Conservation (phyloP, 2,797 vertebrate genomes). For the Eulemur albifrons region DNA sequence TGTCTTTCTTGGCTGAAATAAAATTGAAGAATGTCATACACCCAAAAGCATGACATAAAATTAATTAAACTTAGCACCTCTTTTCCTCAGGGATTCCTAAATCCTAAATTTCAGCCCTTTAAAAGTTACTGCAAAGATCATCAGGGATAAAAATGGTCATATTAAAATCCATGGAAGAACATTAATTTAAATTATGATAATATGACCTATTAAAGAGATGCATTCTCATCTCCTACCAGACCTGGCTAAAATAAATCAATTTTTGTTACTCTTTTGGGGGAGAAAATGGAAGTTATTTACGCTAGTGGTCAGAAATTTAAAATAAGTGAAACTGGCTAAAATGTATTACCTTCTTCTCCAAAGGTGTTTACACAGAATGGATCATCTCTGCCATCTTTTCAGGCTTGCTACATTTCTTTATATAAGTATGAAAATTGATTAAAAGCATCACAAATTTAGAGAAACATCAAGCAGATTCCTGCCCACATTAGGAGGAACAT, state of each 20-base stretch:
- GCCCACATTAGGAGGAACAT: not conserved
- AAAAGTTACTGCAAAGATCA: conserved; percentile 80
- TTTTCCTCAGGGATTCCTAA: conserved; percentile 70
- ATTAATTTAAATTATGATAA: conserved; percentile 84
- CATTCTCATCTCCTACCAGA: conserved; percentile 71
- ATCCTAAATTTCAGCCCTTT: conserved; percentile 62
- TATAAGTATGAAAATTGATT: not conserved
- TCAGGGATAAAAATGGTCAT: conserved; percentile 74
- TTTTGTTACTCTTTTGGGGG: conserved; percentile 58
- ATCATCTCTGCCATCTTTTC: not conserved
- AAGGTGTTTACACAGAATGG: conserved; percentile 5
- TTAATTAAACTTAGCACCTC: conserved; percentile 70
- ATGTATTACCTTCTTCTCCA: conserved; percentile 39
- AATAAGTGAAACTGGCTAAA: conserved; percentile 15
- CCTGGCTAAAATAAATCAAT: conserved; percentile 69
- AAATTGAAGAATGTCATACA: conserved; percentile 71
- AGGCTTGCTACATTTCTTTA: not conserved
- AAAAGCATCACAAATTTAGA: not conserved
- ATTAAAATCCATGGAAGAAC: conserved; percentile 75
- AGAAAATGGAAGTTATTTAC: conserved; percentile 55
- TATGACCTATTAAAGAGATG: conserved; percentile 83
- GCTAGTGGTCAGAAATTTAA: conserved; percentile 51
- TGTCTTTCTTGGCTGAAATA: conserved; percentile 45
- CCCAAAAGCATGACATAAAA: conserved; percentile 53
- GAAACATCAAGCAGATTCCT: conserved; percentile 10